A percentile compares a stretch with the other conserved stretches of the same genome.
Evolutionary conservation across 1,140 invertebrate genomes (phyloP).

Genomic region (Macrostomum lignano): DNA sequence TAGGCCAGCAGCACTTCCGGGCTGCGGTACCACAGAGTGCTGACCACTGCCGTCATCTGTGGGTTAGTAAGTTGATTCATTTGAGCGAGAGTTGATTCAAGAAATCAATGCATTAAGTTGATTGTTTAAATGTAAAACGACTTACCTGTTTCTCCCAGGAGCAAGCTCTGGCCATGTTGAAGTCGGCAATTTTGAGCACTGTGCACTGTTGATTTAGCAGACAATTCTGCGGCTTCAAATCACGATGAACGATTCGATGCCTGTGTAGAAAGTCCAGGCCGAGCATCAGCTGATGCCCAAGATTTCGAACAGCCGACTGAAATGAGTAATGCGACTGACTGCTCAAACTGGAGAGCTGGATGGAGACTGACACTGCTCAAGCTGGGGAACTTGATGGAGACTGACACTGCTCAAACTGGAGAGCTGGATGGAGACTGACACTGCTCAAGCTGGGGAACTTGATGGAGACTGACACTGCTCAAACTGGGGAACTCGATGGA

Average conservation of each 20-base stretch:
- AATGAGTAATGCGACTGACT: no score
- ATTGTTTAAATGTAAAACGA: background rate
- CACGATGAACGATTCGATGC: constrained; percentile 23
- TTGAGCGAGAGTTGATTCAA: no score
- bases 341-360: no score
- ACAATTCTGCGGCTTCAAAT: constrained; percentile 55
- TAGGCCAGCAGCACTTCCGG: constrained; percentile 68
- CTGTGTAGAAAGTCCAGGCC: constrained; percentile 62
- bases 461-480: no score
- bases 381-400: no score
- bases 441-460: no score
- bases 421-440: no score
- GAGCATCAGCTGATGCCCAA: constrained; percentile 54
- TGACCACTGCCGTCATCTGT: constrained; percentile 82
- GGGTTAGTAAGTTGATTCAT: no score
- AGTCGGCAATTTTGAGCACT: constrained; percentile 71
- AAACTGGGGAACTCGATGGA: no score
- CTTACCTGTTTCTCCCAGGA: background rate
- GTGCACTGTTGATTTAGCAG: constrained; percentile 46
- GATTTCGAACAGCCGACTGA: constrained; percentile 40
- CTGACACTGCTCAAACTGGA: no score
- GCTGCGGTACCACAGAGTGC: constrained; percentile 83
- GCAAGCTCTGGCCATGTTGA: constrained; percentile 59
- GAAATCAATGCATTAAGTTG: constrained; percentile 43
- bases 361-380: no score